Base-by-base conservation (phyloP, 2,888 invertebrate genomes). In the Hoplodrina blanda region DNA sequence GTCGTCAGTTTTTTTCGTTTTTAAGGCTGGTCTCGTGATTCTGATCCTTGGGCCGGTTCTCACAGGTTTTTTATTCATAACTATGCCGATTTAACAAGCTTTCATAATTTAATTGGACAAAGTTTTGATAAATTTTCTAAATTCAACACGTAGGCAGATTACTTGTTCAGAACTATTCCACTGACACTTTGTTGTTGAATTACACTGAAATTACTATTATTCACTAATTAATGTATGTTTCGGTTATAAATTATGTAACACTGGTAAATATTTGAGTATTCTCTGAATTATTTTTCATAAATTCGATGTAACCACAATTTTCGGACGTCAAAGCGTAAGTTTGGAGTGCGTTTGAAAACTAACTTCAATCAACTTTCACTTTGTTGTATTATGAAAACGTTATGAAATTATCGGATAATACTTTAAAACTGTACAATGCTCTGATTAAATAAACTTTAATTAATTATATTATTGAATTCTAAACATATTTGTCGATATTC, bases 1-100 rank as follows among this genome's bases (percentile, higher is more conserved):
- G 4, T 91, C 91, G 8, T 95, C 94, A 1, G 88, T 63, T 84
- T 91, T 92, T 50, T 83, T 82, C 6, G 87, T 81, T 61, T 91
- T 84, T 13, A 85, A 82, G 2, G 90, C 85, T 54, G 94, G 92
- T 62, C 94, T 85, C 0, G 95, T 95, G 30, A 95, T 92, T 13
- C 95, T 87, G 71, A 95, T 93, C 80, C 92, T 92, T 2, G 95
- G 95, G 72, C 95, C 95, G 61, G 91, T 90, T 70, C 94, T 88
- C 30, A 79, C 82, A 19, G 89, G 90, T 86, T 95, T 95, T 84
- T 94, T 95, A 91, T 93, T 95, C 95, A 95, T 95, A 84, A 89
- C 89, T 90, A 70, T 73, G 88, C 80, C 83, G 82, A 81, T 75
- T 72, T 72, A 76, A 66, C 73, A 81, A 73, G 69, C 60, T 68